A percentile compares a stretch with the other conserved stretches of the same genome.
phyloP scores from a whole-genome alignment of 2,797 vertebrate species.

The Dromococcyx pavoninus region DNA sequence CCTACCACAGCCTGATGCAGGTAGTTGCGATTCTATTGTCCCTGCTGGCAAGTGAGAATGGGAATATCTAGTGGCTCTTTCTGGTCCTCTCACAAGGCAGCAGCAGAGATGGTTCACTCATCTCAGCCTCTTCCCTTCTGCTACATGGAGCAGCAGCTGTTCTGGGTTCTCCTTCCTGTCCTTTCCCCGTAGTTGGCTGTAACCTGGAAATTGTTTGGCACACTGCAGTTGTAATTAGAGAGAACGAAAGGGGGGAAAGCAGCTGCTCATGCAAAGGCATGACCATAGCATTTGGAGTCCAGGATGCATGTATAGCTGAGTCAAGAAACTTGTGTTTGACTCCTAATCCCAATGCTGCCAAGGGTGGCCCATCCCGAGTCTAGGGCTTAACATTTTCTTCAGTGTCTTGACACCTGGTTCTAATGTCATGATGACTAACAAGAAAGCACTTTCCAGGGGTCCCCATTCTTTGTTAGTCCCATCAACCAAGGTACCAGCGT shows the following conservation, averaged over 20 bases:
- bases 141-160: not conserved
- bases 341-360: not conserved
- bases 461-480: not conserved
- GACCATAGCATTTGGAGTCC: not conserved
- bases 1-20: not conserved
- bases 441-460: not conserved
- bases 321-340: not conserved
- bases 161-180: not conserved
- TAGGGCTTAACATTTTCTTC: not conserved
- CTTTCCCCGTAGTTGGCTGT: not conserved
- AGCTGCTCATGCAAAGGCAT: not conserved
- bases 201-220: not conserved
- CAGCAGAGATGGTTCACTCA: not conserved
- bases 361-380: not conserved
- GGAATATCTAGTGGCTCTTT: not conserved
- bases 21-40: not conserved
- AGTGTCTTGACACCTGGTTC: not conserved
- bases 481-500: not conserved
- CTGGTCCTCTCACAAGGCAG: not conserved
- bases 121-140: not conserved
- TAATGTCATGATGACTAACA: not conserved
- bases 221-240: not conserved
- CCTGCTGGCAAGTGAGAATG: not conserved
- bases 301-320: not conserved
- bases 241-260: not conserved